Base-by-base conservation (phyloP, 2,797 vertebrate species). In the Acestrorhynchus altus region DNA sequence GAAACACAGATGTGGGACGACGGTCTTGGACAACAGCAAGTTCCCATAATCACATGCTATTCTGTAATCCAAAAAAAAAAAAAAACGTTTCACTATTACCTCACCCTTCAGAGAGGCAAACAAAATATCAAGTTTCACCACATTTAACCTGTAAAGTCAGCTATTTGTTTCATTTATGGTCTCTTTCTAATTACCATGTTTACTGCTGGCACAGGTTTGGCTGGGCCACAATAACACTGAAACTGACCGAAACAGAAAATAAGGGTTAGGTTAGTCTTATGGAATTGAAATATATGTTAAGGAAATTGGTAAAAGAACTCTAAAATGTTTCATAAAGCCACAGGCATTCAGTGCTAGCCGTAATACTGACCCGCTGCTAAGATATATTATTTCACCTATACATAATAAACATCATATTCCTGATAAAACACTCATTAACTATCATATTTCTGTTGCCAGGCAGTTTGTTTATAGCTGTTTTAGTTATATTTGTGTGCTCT, bases 51-150 rank as follows among this genome's bases (percentile, higher is more conserved):
- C 16, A 51, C 51, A 46, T 16, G 57, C 31, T 49, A 24, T 76
- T 69, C 65, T 39, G 52, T 40, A 68, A 47, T 59, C 51, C 13
- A 20, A 35, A 52, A 51, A 39, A 26, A 20, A 35, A 52, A 51
- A 39, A 26, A 57, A 54, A 31, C 8, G 31, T 26, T 65, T 28
- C 7, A 39, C 54, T 42, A 47, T 76, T 49, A 76, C 20, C 52
- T 76, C 64, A 69, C 67, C 31, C 6, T 35, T 49, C 67, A 16
- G 63, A 8, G 40, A 65, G 20, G 39, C 63, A 65, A 65, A 46
- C 61, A 60, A 1, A 70, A 24, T 24, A 60, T 76, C 54, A 26
- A 22, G 47, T 61, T 69, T 77, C 44, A 52, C 35, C 67, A 40
- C n/a, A 40, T 70, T 24, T 60, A 40, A 35, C 69, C 31, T 49